Base-by-base conservation (phyloP, 1,140 invertebrate genomes). In the Scylla paramamosain region DNA sequence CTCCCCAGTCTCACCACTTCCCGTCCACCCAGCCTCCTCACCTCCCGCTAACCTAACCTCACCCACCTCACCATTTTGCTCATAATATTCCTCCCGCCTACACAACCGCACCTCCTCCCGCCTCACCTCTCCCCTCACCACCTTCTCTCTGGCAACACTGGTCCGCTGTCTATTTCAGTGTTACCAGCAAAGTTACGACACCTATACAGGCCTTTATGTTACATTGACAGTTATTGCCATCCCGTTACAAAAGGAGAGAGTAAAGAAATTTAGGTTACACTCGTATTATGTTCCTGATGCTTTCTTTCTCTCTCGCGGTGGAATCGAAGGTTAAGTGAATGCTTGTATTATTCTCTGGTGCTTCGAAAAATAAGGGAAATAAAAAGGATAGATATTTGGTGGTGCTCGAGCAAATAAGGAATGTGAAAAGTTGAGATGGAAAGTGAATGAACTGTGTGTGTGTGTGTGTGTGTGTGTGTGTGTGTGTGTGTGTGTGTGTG, bases 221-320 rank as follows among this genome's bases (percentile, higher is more conserved):
- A 77, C 67, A n/a, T 77, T n/a, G 67, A 77, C 67, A 77, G 67
- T 77, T 77, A 77, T 77, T 77, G 67, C 67, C 67, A 20, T n/a
- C 20, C 67, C 20, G 67, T 77, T 77, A 77, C 67, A 77, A 77
- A 77, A 77, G 67, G n/a, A 77, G 25, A 25, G 67, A n/a, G 67
- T 77, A 25, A n/a, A 77, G 67, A 77, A 77, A 77, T 77, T 77
- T n/a, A 77, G 67, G 67, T 2, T 77, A 77, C 20, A 59, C 20
- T n/a, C 67, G 52, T 25, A n/a, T n/a, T 39, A 39, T 6, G 6
- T 20, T 20, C 67, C 8, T n/a, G 67, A 77, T 20, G 67, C 25
- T n/a, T n/a, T 77, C 67, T n/a, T 77, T n/a, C n/a, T 39, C 6
- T 39, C 39, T 39, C 67, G 67, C 8, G 6, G 67, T 25, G 67